Evolutionary conservation across 2,797 vertebrate species (phyloP).

Genomic region (Arrhamphus sclerolepis): DNA sequence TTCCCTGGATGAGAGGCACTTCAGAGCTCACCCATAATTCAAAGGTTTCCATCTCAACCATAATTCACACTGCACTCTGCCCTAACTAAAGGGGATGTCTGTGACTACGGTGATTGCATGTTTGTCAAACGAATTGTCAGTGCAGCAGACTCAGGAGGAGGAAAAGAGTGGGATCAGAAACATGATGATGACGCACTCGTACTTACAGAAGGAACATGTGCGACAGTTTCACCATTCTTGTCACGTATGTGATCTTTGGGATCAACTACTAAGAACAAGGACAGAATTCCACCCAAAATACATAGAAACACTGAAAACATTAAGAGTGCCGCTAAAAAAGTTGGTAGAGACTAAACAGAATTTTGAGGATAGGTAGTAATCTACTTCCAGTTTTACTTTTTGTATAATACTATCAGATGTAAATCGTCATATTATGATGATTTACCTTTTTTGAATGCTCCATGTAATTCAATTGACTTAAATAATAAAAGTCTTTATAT

Average conservation of each 20-base stretch:
- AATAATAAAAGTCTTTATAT: too few species aligned
- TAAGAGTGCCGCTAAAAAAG: background rate
- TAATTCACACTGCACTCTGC: conserved; percentile 79
- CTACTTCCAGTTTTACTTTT: too few species aligned
- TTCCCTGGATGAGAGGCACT: conserved; percentile 72
- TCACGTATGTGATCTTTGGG: conserved; percentile 33
- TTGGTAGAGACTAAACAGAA: background rate
- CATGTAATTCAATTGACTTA: too few species aligned
- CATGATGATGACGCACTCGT: conserved; percentile 64
- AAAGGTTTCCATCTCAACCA: conserved; percentile 80
- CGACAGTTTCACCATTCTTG: conserved; percentile 37
- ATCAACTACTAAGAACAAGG: conserved; percentile 17
- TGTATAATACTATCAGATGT: too few species aligned
- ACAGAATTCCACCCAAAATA: conserved; percentile 23
- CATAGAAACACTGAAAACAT: conserved; percentile 3
- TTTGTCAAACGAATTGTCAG: conserved; percentile 80
- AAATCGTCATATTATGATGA: too few species aligned
- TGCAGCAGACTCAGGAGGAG: conserved; percentile 60
- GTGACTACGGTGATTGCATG: conserved; percentile 80
- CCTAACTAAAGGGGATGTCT: conserved; percentile 80
- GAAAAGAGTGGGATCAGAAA: conserved; percentile 56
- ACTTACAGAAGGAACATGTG: conserved; percentile 37
- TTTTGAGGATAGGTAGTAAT: background rate
- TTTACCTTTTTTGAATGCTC: too few species aligned
- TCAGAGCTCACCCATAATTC: conserved; percentile 79